Evolutionary conservation across 2,113 vertebrate genomes (phyloP), one percentile per base, ranked within the genome.

Genomic region (Orientallactaga bullata): DNA sequence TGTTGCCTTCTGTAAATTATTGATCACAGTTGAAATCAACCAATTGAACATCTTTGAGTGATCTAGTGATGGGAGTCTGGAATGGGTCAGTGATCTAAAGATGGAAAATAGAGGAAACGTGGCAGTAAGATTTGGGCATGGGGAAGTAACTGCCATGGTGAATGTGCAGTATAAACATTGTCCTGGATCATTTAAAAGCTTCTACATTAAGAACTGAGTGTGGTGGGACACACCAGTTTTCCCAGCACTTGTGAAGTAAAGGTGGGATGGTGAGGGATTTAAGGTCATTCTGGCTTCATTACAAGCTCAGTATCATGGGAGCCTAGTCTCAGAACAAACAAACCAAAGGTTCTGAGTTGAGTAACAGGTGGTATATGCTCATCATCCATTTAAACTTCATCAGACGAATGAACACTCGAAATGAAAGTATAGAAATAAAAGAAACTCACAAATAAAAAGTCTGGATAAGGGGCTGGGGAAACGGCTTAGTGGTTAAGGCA

Each of bases 141-240:
- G 7, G 15, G 12, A 55, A 51, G 13, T 73, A 13, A 39, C 2
- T 61, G 12, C 30, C 32, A 47, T 15, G 16, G 20, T 42, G 28
- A 85, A 0, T 11, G 1, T 20, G 0, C 1, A 1, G 4, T 30
- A 4, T 0, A 20, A 37, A 26, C 55, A 16, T 32, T 24, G 5
- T 13, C 39, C 68, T 58, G 32, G 32, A 28, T 15, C 11, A 55
- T 55, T 55, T 55, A 16, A 55, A 55, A 55, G 55, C 55, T 55
- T 55, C 55, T 55, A 12, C 55, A 15, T 55, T 55, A 55, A 55
- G 55, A 55, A 55, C 55, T 55, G 55, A 16, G 55, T 55, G 55
- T 12, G 12, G 51, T 51, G 51, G 51, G 51, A 51, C 7, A 51
- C 12, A 51, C 51, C 51, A 8, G 51, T 55, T 15, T 15, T 55